These are phyloP conservation scores for Archivesica marissinica DNA, from an alignment of 1,140 invertebrate species.

Conservation along the genomic window DNA sequence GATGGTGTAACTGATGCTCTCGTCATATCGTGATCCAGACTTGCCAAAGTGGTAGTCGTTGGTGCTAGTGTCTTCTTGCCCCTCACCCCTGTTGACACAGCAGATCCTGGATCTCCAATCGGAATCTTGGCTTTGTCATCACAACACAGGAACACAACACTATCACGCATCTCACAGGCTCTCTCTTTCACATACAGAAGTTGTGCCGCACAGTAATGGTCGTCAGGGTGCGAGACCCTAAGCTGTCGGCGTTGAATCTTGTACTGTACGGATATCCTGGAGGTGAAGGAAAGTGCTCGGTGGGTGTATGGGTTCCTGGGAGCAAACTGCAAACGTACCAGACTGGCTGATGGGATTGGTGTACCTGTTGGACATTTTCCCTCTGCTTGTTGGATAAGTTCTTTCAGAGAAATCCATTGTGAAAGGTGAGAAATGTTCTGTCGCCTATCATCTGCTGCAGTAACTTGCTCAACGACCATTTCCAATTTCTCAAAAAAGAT, in stretches of 20 bases:
- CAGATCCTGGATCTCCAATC: constrained; percentile 56
- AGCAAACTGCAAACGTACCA: constrained; percentile 68
- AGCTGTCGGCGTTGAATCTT: constrained; percentile 67
- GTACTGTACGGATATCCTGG: constrained; percentile 53
- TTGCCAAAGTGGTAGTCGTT: background rate
- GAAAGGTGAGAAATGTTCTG: constrained; percentile 58
- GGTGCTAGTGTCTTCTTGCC: constrained; percentile 32
- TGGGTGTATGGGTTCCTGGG: constrained; percentile 64
- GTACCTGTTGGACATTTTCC: constrained; percentile 39
- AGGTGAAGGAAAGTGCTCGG: constrained; percentile 61
- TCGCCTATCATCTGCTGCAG: constrained; percentile 63
- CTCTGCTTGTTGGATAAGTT: constrained; percentile 52
- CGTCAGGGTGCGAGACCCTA: constrained; percentile 52
- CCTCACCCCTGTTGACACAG: constrained; percentile 55
- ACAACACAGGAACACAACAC: constrained; percentile 29
- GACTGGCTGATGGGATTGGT: constrained; percentile 54
- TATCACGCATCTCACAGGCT: constrained; percentile 52
- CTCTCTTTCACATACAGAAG: constrained; percentile 58
- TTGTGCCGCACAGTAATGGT: constrained; percentile 63
- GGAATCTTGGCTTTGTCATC: constrained; percentile 69
- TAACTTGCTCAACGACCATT: constrained; percentile 56
- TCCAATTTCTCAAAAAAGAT: constrained; percentile 41
- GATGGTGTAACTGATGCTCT: constrained; percentile 25
- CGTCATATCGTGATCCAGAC: constrained; percentile 48
- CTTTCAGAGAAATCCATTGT: constrained; percentile 59